Evolutionary conservation across 2,888 invertebrate species (phyloP), one percentile per base, ranked within the genome.

Genomic region (Sphaerophoria rueppellii): DNA sequence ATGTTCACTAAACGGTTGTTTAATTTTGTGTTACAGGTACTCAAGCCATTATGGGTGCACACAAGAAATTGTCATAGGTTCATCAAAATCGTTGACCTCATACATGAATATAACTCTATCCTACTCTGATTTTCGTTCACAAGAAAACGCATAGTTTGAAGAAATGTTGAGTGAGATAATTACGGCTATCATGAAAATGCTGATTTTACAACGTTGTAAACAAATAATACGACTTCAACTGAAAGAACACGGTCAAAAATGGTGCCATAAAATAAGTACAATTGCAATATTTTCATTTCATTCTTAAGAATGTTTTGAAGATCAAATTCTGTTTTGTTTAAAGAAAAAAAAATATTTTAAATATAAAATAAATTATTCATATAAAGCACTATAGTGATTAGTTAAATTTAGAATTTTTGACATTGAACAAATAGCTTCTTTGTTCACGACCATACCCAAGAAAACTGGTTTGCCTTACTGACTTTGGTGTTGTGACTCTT

Each of bases 371-470:
- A 40, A 40, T 40, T 40, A 40, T 7, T 40, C 40, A 40, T 40
- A 40, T 24, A 24, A 24, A 24, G 24, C 24, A 24, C 2, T 24
- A 24, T 24, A 24, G 24, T 24, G 24, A 24, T 24, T 24, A 24
- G 24, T 35, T 7, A 0, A 14, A 16, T 5, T 16, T n/a, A 16
- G 4, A 11, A 1, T 6, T 58, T 58, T 5, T 40, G 58, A 40
- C 16, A 58, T 58, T 58, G 40, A 58, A 58, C 11, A 16, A 40
- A 40, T 40, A 11, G 11, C 35, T 58, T 58, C 9, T 11, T 24
- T 24, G 7, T 11, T 57, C 57, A 12, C 12, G 12, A 58, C 40
- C 16, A 37, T 24, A 40, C 16, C 16, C 16, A 40, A 58, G 40
- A 0, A 40, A 58, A 58, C 58, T 58, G 40, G 58, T 58, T 58